Evolutionary conservation across 2,797 vertebrate species (phyloP).

Genomic region (Dromococcyx pavoninus): DNA sequence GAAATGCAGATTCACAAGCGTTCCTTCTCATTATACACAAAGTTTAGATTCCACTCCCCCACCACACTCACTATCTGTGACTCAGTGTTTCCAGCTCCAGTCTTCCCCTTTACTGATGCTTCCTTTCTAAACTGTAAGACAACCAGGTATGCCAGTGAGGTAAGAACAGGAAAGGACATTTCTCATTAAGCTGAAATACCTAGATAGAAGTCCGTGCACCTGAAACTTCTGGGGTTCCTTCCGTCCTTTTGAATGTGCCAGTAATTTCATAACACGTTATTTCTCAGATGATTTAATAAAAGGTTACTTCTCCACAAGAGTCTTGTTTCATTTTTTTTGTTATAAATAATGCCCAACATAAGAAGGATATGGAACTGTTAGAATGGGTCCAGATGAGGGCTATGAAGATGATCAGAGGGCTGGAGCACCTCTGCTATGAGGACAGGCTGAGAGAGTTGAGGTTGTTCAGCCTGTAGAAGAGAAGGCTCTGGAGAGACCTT

Average conservation of each 20-base stretch:
- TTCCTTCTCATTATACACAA: background rate
- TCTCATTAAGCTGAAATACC: background rate
- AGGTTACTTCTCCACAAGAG: background rate
- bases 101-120: background rate
- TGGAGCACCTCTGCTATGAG: too few species aligned
- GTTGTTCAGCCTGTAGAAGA: too few species aligned
- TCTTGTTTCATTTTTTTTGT: background rate
- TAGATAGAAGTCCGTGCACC: background rate
- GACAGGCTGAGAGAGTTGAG: too few species aligned
- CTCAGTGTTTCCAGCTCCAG: background rate
- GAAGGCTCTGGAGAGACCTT: too few species aligned
- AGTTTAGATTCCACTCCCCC: background rate
- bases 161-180: background rate
- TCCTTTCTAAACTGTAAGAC: background rate
- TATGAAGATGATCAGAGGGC: too few species aligned
- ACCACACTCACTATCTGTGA: rapidly evolving
- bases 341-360: background rate
- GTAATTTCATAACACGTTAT: background rate
- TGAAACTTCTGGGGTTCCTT: background rate
- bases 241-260: background rate
- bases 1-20: background rate
- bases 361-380: too few species aligned
- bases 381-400: too few species aligned
- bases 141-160: background rate
- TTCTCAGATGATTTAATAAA: background rate